Evolutionary conservation across 2,888 invertebrate genomes (phyloP), one percentile per base, ranked within the genome.

Genomic region (Melanostoma mellinum): DNA sequence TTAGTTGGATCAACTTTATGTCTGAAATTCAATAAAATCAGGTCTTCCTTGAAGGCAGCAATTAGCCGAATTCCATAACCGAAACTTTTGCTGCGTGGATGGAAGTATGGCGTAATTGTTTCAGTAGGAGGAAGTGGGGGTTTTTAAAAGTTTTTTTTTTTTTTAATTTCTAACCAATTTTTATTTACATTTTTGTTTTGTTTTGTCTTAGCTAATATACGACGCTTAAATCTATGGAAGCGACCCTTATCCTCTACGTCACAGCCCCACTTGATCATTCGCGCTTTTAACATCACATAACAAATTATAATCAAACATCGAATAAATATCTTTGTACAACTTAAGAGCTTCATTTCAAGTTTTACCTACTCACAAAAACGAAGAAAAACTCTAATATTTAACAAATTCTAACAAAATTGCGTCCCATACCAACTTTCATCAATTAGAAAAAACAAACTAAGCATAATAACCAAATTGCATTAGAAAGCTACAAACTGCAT

Each of bases 401-500:
- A 75, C 75, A 77, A 69, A 74, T 68, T 74, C 58, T 84, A 77
- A 77, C 30, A 44, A 81, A 77, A 79, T 84, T 84, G 74, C 84
- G 84, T 84, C 84, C 84, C 84, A 75, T 67, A 69, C 53, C 53
- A 68, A 68, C 10, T 76, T 50, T 74, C 55, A 63, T 38, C 42
- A 56, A 20, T 5, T 56, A 36, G 55, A 32, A 36, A 67, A 42
- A 56, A 76, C 74, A 63, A 53, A 67, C 69, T 68, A 74, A 58
- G 56, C 58, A 74, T 67, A 58, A 56, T 79, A 79, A 79, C 84
- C 84, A 84, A 84, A 78, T 78, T 78, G 58, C 55, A 71, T 50
- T 6, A 63, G 53, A 76, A 71, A 71, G 53, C 65, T 58, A 42
- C 40, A 35, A 63, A 58, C 61, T 73, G 61, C 42, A 78, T 67